phyloP scores from a whole-genome alignment of 2,888 invertebrate species.

The Lasioglossum leucozonium region DNA sequence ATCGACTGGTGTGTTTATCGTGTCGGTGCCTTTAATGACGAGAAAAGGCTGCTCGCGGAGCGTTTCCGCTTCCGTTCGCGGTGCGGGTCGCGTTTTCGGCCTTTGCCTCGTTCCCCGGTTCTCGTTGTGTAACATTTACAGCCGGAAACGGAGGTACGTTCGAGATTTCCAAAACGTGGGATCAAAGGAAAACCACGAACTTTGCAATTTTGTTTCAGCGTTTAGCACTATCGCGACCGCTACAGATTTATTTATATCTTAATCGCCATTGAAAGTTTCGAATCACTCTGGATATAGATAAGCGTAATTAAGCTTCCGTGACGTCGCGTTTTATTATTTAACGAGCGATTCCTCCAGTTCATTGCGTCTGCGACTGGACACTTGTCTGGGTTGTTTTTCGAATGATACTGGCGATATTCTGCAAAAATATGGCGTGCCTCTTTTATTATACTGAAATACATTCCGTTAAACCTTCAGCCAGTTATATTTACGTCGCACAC shows the following conservation, averaged over 20 bases:
- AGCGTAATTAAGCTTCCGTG: background rate
- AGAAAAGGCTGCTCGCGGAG: slow-evolving; percentile 6
- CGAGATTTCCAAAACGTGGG: background rate
- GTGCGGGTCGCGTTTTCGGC: background rate
- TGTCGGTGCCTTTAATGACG: background rate
- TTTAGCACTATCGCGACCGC: background rate
- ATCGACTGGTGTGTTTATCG: slow-evolving; percentile 21
- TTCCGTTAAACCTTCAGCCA: too few species aligned
- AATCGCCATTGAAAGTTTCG: background rate
- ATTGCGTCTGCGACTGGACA: background rate
- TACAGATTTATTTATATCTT: background rate
- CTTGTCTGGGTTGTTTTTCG: background rate
- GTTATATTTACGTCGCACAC: too few species aligned
- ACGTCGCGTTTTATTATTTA: background rate
- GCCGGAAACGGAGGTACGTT: background rate
- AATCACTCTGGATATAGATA: background rate
- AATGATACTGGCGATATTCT: background rate
- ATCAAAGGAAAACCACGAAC: background rate
- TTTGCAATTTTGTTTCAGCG: background rate
- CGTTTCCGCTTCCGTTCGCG: slow-evolving; percentile 6
- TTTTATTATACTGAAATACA: too few species aligned
- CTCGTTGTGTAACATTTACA: background rate
- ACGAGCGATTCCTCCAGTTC: background rate
- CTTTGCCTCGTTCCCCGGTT: background rate
- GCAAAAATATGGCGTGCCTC: background rate